These are phyloP conservation scores for Trachelus stipa DNA, from an alignment of 2,888 invertebrate species.

Conservation along the genomic window DNA sequence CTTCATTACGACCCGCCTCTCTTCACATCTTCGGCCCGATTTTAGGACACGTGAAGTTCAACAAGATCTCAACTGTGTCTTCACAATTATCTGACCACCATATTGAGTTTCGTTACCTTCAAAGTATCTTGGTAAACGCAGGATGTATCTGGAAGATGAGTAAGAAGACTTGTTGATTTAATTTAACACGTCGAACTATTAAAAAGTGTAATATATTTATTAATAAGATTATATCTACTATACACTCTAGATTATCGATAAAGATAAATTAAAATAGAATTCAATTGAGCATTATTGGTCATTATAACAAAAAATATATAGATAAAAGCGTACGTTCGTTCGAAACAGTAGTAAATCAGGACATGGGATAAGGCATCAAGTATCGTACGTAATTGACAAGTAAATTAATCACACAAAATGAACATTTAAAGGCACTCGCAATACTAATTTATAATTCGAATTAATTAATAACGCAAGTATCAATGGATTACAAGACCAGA, in stretches of 20 bases:
- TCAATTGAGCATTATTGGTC: background rate
- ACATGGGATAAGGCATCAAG: background rate
- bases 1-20: slow-evolving; percentile 57
- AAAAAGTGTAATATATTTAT: background rate
- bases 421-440: background rate
- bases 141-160: background rate
- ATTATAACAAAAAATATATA: background rate
- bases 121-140: background rate
- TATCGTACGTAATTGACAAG: background rate
- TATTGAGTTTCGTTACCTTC: slow-evolving; percentile 22
- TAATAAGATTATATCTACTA: background rate
- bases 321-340: background rate
- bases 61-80: slow-evolving; percentile 26
- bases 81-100: slow-evolving; percentile 54
- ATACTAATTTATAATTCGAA: background rate
- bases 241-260: background rate
- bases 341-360: background rate
- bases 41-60: background rate
- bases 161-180: background rate
- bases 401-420: background rate
- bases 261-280: background rate
- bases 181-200: background rate
- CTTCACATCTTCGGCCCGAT: slow-evolving; percentile 55
- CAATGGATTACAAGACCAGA: background rate
- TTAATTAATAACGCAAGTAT: background rate